Evolutionary conservation across 2,113 vertebrate species (phyloP), one percentile per base, ranked within the genome.

Genomic region (Leucopternis melanops): DNA sequence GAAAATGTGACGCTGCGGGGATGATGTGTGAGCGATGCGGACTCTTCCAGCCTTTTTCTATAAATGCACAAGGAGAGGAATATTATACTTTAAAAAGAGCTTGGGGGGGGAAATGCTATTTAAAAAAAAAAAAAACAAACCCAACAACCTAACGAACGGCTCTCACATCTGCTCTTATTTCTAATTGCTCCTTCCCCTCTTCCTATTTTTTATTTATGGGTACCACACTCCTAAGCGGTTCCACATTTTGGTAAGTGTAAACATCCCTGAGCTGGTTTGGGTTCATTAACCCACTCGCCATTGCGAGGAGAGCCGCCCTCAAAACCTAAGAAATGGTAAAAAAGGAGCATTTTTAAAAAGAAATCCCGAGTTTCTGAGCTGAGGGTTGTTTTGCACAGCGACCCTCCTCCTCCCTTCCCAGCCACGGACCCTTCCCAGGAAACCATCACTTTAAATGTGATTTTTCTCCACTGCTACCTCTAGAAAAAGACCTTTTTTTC

Each of bases 171-270:
- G 62, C 58, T 84, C 50, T 34, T 6, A 6, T 96, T 94, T 92
- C 80, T 66, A 45, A 26, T 70, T 67, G 23, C 61, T 65, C 67
- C 34, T 91, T 90, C 58, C 86, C 65, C 94, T 91, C 87, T 58
- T 79, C 77, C 83, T 93, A 59, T 61, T 87, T 45, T 88, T 83
- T 91, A 63, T 93, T 95, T 83, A 82, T 61, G 92, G 80, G 95
- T 87, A 70, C 94, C 87, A 59, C 25, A 29, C 27, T 25, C 20
- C 69, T 47, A 61, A 65, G 67, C 44, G 58, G 77, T 86, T 88
- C 70, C 91, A 74, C 47, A 16, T 80, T 79, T 65, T 31, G 71
- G 22, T 12, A 20, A 47, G 15, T 11, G 23, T 13, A 29, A 77
- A 31, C 45, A 49, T 32, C 69, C 32, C 36, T 5, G 78, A 44